phyloP scores from a whole-genome alignment of 2,888 invertebrate genomes.

The Folsomia candida region DNA sequence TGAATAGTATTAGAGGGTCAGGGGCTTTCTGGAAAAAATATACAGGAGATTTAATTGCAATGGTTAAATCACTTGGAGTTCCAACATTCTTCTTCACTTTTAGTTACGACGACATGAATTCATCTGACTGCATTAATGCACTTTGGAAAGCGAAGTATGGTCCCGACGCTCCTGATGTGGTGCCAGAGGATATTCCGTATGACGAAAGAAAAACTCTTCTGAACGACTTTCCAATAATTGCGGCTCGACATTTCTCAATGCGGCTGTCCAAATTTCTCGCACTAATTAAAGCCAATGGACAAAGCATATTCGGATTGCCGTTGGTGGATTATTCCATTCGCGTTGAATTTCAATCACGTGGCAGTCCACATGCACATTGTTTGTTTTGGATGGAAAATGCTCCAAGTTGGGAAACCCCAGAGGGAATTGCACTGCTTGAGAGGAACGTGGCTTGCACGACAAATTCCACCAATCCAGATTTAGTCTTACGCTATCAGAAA shows the following conservation, averaged over 20 bases:
- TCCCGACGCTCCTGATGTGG: neutral
- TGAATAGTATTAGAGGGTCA: conserved; percentile 25
- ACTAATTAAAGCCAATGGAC: neutral
- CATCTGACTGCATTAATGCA: conserved; percentile 15
- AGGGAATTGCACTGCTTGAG: conserved; percentile 15
- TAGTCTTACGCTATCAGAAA: conserved; percentile 21
- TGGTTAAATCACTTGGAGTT: conserved; percentile 17
- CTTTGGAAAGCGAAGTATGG: conserved; percentile 24
- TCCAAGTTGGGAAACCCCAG: conserved; percentile 19
- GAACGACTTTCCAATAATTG: conserved; percentile 17
- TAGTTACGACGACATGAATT: conserved; percentile 29
- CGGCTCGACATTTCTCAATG: conserved; percentile 24
- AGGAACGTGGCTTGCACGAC: conserved; percentile 20
- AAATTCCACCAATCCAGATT: neutral
- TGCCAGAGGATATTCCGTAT: conserved; percentile 5
- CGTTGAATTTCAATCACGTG: conserved; percentile 25
- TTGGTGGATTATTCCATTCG: conserved; percentile 17
- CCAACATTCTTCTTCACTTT: conserved; percentile 30
- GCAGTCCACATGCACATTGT: conserved; percentile 22
- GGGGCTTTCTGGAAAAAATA: conserved; percentile 27
- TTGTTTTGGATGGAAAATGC: conserved; percentile 17
- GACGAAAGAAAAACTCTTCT: conserved; percentile 3
- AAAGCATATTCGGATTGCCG: conserved; percentile 15
- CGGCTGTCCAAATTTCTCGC: conserved; percentile 4
- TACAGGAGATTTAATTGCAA: conserved; percentile 17